Conservation (phyloP, 2,113 vertebrate species). For the Sitta europaea region DNA sequence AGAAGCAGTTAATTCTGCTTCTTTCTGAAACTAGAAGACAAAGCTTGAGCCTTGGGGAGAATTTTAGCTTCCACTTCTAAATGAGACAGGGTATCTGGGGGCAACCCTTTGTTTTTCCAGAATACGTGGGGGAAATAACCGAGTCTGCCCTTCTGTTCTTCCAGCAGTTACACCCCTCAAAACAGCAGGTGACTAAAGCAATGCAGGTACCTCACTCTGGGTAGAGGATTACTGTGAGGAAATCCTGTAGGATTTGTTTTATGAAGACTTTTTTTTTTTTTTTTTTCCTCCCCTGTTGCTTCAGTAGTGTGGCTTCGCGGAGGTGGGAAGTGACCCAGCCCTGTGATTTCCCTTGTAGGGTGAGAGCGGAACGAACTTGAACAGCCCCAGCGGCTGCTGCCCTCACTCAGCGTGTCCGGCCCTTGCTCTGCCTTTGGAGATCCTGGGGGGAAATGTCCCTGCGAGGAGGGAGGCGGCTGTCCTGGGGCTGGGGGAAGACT, state of each 20-base stretch:
- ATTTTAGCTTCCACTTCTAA: neutral
- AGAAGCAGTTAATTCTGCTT: neutral
- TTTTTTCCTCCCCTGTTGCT: neutral
- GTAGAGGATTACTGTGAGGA: neutral
- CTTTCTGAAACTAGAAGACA: neutral
- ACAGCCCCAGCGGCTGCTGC: fast-evolving
- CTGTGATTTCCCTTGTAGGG: neutral
- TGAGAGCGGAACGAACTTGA: neutral
- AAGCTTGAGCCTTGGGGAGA: neutral
- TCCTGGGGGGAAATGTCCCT: neutral
- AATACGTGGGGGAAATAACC: neutral
- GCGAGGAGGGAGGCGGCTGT: neutral
- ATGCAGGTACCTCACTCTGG: neutral
- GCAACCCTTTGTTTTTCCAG: neutral
- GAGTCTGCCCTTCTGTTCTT: neutral
- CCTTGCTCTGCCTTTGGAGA: neutral
- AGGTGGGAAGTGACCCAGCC: neutral
- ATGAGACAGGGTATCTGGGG: neutral
- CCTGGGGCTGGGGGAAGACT: neutral
- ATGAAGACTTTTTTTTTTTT: neutral
- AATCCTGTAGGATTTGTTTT: slow-evolving; percentile 2
- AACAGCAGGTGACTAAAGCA: neutral
- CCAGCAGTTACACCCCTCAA: neutral
- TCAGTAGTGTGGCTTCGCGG: neutral
- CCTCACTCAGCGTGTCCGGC: fast-evolving